Evolutionary conservation across 2,113 vertebrate genomes (phyloP).

Genomic region (Sialia sialis): DNA sequence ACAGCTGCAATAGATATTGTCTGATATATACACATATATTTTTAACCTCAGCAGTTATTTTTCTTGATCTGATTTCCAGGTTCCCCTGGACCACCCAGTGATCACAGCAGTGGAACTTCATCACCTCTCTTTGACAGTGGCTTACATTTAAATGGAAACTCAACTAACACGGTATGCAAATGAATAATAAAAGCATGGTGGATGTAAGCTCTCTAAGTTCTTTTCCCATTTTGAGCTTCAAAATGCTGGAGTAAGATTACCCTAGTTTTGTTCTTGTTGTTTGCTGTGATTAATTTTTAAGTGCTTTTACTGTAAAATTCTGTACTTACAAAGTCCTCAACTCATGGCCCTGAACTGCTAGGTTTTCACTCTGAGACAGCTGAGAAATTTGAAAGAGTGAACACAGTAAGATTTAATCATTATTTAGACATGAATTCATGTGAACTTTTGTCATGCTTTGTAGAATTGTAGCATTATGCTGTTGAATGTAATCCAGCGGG

Average conservation of each 20-base stretch:
- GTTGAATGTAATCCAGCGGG: background rate
- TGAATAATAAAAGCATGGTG: background rate
- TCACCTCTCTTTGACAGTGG: slow-evolving; percentile 92
- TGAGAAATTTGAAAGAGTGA: background rate
- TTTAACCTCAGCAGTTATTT: background rate
- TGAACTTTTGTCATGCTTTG: background rate
- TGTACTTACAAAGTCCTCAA: background rate
- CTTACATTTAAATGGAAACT: slow-evolving; percentile 88
- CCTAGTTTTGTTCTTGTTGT: background rate
- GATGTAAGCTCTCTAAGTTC: background rate
- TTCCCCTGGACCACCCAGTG: slow-evolving; percentile 83
- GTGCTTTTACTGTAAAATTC: background rate
- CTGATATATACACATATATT: background rate
- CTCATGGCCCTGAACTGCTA: background rate
- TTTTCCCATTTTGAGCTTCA: background rate
- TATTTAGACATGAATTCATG: background rate
- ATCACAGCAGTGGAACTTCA: slow-evolving; percentile 84
- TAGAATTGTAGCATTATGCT: background rate
- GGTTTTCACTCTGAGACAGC: background rate
- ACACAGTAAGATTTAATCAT: background rate
- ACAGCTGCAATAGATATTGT: background rate
- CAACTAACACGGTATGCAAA: slow-evolving; percentile 82
- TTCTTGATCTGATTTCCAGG: slow-evolving; percentile 64
- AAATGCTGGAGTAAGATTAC: background rate
- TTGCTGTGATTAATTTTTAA: background rate